These are phyloP conservation scores for Ascidia mentula DNA, from an alignment of 23 tunicate species.

Conservation along the genomic window DNA sequence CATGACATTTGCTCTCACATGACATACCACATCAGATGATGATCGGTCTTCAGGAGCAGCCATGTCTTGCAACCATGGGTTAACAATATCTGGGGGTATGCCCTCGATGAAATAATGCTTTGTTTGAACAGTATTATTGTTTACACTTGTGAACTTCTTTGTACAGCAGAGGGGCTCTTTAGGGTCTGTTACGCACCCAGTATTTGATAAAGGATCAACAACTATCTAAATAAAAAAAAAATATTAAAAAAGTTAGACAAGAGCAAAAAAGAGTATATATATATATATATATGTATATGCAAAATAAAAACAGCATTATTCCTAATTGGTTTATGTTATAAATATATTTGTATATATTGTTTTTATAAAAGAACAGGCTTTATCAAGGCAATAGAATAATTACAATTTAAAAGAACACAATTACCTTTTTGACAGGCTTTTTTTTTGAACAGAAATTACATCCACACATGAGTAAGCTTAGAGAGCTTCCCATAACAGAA, in stretches of 20 bases:
- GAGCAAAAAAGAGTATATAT: no score
- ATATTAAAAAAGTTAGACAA: no score
- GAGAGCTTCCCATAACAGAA: conserved; percentile 31
- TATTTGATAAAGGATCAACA: not conserved
- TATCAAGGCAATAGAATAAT: no score
- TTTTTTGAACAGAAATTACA: conserved; percentile 18
- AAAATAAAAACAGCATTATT: no score
- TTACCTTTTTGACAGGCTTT: conserved; percentile 12
- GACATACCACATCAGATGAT: not conserved
- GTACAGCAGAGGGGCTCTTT: not conserved
- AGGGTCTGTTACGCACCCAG: not conserved
- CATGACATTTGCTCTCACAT: no score
- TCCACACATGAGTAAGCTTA: conserved; percentile 40
- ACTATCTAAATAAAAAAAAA: not conserved
- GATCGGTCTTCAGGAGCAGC: not conserved
- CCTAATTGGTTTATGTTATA: no score
- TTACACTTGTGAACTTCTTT: not conserved
- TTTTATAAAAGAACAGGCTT: no score
- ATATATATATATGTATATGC: no score
- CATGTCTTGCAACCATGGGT: conserved; percentile 11
- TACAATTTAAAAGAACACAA: no score
- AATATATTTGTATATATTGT: no score
- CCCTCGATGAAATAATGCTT: not conserved
- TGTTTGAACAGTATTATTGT: not conserved
- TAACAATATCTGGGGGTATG: not conserved